phyloP scores from a whole-genome alignment of 2,113 vertebrate species.

The Vombatus ursinus region DNA sequence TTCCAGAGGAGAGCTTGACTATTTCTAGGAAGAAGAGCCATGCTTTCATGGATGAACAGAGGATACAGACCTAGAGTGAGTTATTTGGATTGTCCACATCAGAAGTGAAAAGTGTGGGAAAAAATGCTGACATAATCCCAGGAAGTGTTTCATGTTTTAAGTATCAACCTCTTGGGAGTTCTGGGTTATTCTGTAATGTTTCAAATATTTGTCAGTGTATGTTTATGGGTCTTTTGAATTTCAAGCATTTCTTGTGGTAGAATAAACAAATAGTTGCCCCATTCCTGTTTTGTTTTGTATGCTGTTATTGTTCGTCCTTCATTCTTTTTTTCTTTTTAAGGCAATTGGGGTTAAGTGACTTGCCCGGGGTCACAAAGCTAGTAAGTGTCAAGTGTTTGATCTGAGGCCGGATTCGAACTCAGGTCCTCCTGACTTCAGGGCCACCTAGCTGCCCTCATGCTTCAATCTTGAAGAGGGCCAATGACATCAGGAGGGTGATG shows the following conservation, averaged over 20 bases:
- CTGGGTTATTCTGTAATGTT: background rate
- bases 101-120: background rate
- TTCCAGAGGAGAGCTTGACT: background rate
- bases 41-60: background rate
- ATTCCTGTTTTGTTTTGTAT: background rate
- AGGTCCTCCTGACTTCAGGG: no score
- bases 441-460: background rate
- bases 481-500: background rate
- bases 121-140: background rate
- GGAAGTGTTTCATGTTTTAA: background rate
- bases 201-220: background rate
- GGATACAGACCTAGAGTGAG: background rate
- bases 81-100: background rate
- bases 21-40: background rate
- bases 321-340: background rate
- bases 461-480: background rate
- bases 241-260: background rate
- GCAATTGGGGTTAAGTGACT: no score
- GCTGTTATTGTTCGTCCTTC: background rate
- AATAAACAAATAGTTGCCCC: background rate
- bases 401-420: no score
- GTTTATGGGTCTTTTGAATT: background rate
- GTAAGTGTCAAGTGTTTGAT: no score
- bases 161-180: background rate
- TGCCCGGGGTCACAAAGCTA: no score